A percentile compares a stretch with the other conserved stretches of the same genome.
phyloP scores from a whole-genome alignment of 2,888 invertebrate species.

The Iselma pallidipennis region DNA sequence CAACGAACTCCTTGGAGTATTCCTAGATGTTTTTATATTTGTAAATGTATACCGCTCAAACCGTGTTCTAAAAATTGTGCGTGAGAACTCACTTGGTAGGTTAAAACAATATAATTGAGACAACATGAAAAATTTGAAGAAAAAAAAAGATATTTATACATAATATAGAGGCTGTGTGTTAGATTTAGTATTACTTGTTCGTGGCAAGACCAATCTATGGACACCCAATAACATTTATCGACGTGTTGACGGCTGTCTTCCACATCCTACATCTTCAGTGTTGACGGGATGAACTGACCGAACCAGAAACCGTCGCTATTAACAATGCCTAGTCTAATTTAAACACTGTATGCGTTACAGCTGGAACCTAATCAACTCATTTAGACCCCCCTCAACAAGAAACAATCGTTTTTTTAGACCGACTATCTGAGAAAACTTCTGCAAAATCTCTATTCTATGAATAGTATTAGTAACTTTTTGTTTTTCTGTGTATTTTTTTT shows the following conservation, averaged over 20 bases:
- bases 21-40: slow-evolving; percentile 54
- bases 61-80: slow-evolving; percentile 49
- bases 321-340: slow-evolving; percentile 6
- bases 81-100: slow-evolving; percentile 40
- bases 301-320: slow-evolving; percentile 21
- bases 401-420: too few relatives aligned
- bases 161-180: slow-evolving; percentile 58
- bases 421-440: too few relatives aligned
- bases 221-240: slow-evolving; percentile 37
- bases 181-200: slow-evolving; percentile 51
- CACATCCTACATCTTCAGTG: slow-evolving; percentile 29
- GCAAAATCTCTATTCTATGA: not conserved
- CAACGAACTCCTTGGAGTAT: slow-evolving; percentile 34
- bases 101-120: slow-evolving; percentile 30
- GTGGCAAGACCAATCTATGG: slow-evolving; percentile 52
- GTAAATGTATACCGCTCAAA: slow-evolving; percentile 55
- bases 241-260: slow-evolving; percentile 42
- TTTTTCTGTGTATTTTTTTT: not conserved
- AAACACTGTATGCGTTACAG: too few relatives aligned
- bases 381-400: not conserved
- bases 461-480: not conserved
- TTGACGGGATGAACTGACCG: slow-evolving; percentile 23
- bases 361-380: not conserved
- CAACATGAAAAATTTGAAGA: slow-evolving; percentile 19
- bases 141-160: slow-evolving; percentile 47